These are phyloP conservation scores for Ectemnius lituratus DNA, from an alignment of 2,888 invertebrate species.

Conservation along the genomic window DNA sequence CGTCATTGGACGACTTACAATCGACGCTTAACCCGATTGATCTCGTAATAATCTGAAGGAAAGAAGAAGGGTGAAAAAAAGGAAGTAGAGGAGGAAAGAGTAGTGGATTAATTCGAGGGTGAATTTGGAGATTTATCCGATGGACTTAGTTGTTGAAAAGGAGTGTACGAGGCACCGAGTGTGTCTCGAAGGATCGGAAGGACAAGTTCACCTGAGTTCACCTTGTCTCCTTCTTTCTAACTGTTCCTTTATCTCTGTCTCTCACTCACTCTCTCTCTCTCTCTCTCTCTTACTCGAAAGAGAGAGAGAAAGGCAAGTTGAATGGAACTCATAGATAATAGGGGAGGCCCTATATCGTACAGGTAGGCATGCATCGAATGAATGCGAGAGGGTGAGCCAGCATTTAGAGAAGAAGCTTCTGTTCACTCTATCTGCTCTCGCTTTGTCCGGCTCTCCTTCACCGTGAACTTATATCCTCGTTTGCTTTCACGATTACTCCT, in stretches of 20 bases:
- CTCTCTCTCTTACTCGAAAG: neutral
- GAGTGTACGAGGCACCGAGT: slow-evolving; percentile 39
- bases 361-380: slow-evolving; percentile 58
- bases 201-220: slow-evolving; percentile 56
- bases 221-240: no score
- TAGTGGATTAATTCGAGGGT: no score
- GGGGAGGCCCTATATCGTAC: slow-evolving; percentile 52
- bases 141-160: no score
- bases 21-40: neutral
- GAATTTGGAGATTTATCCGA: no score
- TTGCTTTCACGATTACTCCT: slow-evolving; percentile 20
- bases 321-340: slow-evolving; percentile 59
- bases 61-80: neutral
- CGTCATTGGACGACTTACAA: neutral
- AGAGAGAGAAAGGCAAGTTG: slow-evolving; percentile 38
- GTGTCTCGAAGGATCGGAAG: slow-evolving; percentile 54
- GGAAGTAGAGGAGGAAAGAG: no score
- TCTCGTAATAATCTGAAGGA: neutral
- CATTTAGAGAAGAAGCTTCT: slow-evolving; percentile 57
- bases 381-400: slow-evolving; percentile 59
- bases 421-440: slow-evolving; percentile 36
- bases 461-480: slow-evolving; percentile 42
- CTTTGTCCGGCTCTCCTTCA: slow-evolving; percentile 21
- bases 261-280: no score
- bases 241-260: no score